Evolutionary conservation across 2,888 invertebrate species (phyloP), one percentile per base, ranked within the genome.

Genomic region (Anorthoa munda): DNA sequence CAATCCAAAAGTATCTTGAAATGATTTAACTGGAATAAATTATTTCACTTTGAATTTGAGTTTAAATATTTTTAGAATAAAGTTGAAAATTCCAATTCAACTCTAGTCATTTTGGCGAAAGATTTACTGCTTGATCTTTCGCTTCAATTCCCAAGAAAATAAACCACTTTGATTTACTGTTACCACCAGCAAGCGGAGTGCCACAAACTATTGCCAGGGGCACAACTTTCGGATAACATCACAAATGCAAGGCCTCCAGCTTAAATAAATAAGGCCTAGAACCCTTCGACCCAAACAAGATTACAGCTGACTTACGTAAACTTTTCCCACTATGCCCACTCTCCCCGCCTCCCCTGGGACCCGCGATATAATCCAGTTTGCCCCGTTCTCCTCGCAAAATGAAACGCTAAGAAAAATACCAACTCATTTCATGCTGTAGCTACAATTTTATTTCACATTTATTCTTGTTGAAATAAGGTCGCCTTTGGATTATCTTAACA

Each of bases 301-400:
- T 95, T 94, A 94, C 90, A 86, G 87, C 87, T 86, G 89, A 90
- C 92, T 93, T 92, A 90, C 87, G 91, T 85, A 92, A 93, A 92
- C 93, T 92, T 91, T 90, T 82, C 89, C 84, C 87, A 75, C 84
- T 78, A 82, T 77, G 75, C 85, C 88, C 84, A 76, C 82, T 82
- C 78, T 72, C 82, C 82, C 85, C 80, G 75, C 61, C 77, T 85
- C 88, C 86, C 88, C 76, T 58, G 93, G 91, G 95, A 91, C 86
- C 74, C 82, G 81, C 90, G 91, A 90, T 90, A 92, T 95, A 95
- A 95, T 95, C 94, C 95, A 93, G 92, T 95, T 95, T 86, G 75
- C 83, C 89, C 90, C 90, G 88, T 89, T 91, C 92, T 90, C 90
- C 92, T 91, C 86, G 86, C 84, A 86, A 89, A 93, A 92, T 90